Percentiles rank a stretch among this genome's conserved stretches.
phyloP scores from a whole-genome alignment of 2,797 vertebrate genomes.

The Onychomys torridus region DNA sequence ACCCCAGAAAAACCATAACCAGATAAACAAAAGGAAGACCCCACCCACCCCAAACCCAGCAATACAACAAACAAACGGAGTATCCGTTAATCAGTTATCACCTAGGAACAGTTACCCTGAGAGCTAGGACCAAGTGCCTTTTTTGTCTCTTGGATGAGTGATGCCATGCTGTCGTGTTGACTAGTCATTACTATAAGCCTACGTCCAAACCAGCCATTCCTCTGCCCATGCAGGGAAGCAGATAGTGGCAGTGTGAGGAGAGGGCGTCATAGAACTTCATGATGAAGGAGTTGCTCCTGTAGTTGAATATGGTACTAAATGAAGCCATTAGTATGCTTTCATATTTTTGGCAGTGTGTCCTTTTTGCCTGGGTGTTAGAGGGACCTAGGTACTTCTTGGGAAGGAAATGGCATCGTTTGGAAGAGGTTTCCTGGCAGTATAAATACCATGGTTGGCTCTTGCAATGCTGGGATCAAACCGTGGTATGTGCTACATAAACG shows the following conservation, averaged over 20 bases:
- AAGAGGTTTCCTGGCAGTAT: neutral
- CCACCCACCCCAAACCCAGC: neutral
- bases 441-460: neutral
- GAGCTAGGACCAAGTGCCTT: neutral
- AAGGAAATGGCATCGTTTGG: neutral
- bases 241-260: neutral
- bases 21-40: neutral
- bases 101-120: neutral
- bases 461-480: neutral
- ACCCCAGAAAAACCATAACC: neutral
- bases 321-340: neutral
- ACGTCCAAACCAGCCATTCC: neutral
- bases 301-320: neutral
- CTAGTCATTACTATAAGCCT: rapidly evolving
- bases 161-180: neutral
- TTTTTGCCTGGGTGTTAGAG: neutral
- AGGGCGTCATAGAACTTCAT: neutral
- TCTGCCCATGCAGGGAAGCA: neutral
- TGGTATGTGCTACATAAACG: neutral
- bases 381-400: neutral
- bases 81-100: neutral
- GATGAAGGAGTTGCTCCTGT: neutral
- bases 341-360: neutral
- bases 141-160: neutral
- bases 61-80: neutral